phyloP scores from a whole-genome alignment of 64 coral and sea anemone species.

The Montipora foliosa region DNA sequence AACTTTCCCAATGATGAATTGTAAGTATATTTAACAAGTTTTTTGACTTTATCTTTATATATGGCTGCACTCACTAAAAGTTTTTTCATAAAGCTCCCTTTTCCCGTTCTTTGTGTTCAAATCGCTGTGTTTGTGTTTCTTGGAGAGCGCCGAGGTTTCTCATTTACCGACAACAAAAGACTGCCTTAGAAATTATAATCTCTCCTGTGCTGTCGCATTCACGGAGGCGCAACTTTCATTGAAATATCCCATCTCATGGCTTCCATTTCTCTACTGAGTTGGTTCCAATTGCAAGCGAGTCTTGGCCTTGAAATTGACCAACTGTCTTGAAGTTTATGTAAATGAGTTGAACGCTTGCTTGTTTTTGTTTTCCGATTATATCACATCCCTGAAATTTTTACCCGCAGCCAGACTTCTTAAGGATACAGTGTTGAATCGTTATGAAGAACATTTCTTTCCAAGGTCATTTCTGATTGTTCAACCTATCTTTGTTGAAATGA shows the following conservation, averaged over 20 bases:
- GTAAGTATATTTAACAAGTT: conserved; percentile 72
- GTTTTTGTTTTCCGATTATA: conserved; percentile 46
- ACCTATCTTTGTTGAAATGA: neutral
- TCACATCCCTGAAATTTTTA: conserved; percentile 7
- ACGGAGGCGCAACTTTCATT: too few species aligned
- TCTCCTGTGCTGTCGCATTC: too few species aligned
- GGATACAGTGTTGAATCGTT: neutral
- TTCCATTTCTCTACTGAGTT: too few species aligned
- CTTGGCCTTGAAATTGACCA: conserved; percentile 1
- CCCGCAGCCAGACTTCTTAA: neutral
- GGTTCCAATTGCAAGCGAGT: neutral
- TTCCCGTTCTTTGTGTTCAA: neutral
- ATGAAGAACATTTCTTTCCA: neutral
- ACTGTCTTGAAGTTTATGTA: conserved; percentile 5
- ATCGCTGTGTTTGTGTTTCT: too few species aligned
- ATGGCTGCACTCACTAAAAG: neutral
- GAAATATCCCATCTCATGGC: neutral
- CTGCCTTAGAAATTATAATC: neutral
- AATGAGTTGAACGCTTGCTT: conserved; percentile 25
- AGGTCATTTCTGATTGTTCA: neutral
- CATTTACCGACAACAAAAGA: conserved; percentile 30
- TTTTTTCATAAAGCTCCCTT: neutral
- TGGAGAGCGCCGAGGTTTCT: neutral
- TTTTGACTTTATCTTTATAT: neutral
- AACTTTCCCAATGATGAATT: conserved; percentile 96